phyloP scores from a whole-genome alignment of 2,113 vertebrate species.

The Equus quagga region DNA sequence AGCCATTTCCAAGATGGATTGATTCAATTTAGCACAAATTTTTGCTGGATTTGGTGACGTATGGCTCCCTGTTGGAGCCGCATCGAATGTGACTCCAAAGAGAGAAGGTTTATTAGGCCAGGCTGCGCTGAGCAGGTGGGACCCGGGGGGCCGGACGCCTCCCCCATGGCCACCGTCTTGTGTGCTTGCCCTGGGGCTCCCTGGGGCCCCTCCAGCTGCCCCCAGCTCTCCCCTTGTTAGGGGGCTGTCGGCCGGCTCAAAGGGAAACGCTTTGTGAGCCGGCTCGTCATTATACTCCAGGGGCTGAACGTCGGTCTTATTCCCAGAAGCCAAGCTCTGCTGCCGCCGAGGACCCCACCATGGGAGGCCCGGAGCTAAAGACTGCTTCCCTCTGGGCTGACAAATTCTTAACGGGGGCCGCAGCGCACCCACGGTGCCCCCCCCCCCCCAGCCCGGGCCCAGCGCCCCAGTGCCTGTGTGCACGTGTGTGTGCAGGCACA shows the following conservation, averaged over 20 bases:
- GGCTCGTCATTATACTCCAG: not conserved
- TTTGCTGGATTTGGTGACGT: slow-evolving; percentile 89
- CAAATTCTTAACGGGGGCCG: slow-evolving; percentile 54
- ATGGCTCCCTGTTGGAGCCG: slow-evolving; percentile 85
- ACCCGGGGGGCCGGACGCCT: fast-evolving
- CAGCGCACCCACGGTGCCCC: not conserved
- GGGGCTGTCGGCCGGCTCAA: not conserved
- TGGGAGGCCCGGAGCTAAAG: slow-evolving; percentile 51
- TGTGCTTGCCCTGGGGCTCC: not conserved
- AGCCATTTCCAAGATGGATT: slow-evolving; percentile 95
- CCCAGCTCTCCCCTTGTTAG: not conserved
- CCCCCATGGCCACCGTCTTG: not conserved
- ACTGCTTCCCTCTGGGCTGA: slow-evolving; percentile 62
- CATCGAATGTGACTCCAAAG: slow-evolving; percentile 84
- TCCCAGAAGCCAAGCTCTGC: slow-evolving; percentile 72
- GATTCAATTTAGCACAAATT: slow-evolving; percentile 93
- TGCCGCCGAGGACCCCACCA: not conserved
- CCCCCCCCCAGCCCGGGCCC: not conserved
- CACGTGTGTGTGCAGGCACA: too few species aligned
- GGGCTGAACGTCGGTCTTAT: slow-evolving; percentile 62
- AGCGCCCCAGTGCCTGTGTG: not conserved
- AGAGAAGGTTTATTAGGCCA: slow-evolving; percentile 82
- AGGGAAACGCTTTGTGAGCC: not conserved
- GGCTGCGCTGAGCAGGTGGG: slow-evolving; percentile 76
- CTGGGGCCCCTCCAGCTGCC: not conserved